These are phyloP conservation scores for Danaus melanippus DNA, from an alignment of 1,140 invertebrate species.

Conservation along the genomic window DNA sequence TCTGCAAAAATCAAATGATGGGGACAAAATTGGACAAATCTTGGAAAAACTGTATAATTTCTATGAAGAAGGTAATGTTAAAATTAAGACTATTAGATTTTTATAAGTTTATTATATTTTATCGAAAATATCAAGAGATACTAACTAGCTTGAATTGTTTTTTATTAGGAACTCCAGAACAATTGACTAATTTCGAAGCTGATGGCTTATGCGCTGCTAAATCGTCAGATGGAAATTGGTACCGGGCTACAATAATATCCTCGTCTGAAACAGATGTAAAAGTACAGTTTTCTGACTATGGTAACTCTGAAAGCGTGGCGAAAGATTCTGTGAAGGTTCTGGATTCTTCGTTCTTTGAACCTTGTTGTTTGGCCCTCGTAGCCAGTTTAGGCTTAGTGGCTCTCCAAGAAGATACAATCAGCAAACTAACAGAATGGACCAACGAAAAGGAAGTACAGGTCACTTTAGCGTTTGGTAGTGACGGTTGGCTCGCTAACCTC, in stretches of 20 bases:
- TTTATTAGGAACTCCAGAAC: slow-evolving; percentile 45
- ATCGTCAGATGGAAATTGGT: slow-evolving; percentile 78
- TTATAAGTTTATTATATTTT: neutral
- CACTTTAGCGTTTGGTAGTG: slow-evolving; percentile 47
- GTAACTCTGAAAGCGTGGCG: slow-evolving; percentile 77
- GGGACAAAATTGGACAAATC: slow-evolving; percentile 57
- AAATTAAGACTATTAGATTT: too few species aligned
- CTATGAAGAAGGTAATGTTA: slow-evolving; percentile 71
- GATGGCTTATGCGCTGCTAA: slow-evolving; percentile 75
- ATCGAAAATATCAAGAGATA: too few species aligned
- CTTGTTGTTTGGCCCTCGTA: slow-evolving; percentile 71
- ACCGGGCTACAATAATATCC: slow-evolving; percentile 74
- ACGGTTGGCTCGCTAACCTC: slow-evolving; percentile 58
- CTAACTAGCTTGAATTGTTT: slow-evolving; percentile 1
- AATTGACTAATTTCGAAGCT: slow-evolving; percentile 40
- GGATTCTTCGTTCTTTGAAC: slow-evolving; percentile 71
- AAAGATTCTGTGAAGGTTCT: slow-evolving; percentile 67
- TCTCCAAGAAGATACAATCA: slow-evolving; percentile 38
- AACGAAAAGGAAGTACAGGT: slow-evolving; percentile 57
- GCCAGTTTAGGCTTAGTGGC: slow-evolving; percentile 55
- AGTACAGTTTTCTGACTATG: slow-evolving; percentile 84
- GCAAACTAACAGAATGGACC: slow-evolving; percentile 53
- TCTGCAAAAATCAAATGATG: slow-evolving; percentile 71
- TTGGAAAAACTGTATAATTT: slow-evolving; percentile 71
- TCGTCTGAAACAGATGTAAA: slow-evolving; percentile 63